Conservation (phyloP, 2,888 invertebrate genomes). For the Caenorhabditis wallacei region DNA sequence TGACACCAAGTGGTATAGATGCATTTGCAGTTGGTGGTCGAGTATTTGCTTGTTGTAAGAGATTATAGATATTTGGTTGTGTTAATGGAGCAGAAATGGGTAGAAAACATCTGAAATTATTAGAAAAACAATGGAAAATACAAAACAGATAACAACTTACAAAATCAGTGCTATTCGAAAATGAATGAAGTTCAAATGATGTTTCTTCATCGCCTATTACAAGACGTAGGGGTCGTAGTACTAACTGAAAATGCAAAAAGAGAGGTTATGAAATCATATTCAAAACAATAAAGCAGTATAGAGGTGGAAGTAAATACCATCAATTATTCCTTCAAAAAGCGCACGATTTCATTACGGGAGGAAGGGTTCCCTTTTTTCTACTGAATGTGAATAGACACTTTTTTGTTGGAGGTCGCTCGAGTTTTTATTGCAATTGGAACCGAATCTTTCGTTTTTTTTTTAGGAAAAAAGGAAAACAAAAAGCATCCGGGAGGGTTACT, state of each 20-base stretch:
- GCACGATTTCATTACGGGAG: conserved; percentile 49
- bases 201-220: conserved; percentile 22
- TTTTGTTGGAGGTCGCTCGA: conserved; percentile 10
- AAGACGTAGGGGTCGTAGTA: background rate
- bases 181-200: background rate
- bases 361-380: conserved; percentile 18
- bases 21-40: conserved; percentile 67
- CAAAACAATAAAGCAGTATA: conserved; percentile 40
- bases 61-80: conserved; percentile 53
- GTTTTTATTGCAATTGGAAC: conserved; percentile 37
- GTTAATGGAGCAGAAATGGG: conserved; percentile 18
- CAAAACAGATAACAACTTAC: conserved; percentile 18
- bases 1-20: conserved; percentile 65
- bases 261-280: conserved; percentile 25
- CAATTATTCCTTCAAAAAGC: conserved; percentile 59
- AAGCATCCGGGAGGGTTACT: background rate
- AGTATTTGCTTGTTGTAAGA: conserved; percentile 43
- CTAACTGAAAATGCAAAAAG: background rate
- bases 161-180: conserved; percentile 11
- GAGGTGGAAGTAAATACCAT: conserved; percentile 63
- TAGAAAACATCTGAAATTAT: conserved; percentile 16
- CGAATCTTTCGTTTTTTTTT: conserved; percentile 9
- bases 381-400: conserved; percentile 7
- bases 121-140: background rate
- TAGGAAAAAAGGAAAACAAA: conserved; percentile 1